Evolutionary conservation across 2,797 vertebrate species (phyloP), one percentile per base, ranked within the genome.

Genomic region (Acanthurus leucopareius): DNA sequence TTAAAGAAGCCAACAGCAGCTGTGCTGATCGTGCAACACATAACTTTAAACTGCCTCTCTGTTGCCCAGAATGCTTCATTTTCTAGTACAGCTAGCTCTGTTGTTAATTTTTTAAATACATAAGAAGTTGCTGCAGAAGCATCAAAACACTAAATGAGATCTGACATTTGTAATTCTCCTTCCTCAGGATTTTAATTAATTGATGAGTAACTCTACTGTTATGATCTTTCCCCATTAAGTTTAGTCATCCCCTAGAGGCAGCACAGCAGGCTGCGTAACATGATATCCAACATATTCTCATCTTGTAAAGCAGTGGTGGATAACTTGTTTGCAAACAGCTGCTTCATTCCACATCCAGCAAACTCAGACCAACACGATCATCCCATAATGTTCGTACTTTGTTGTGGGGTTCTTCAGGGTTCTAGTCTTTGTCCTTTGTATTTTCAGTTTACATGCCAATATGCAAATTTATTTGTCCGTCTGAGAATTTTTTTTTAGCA

Each of bases 381-480:
- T 25, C 52, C 14, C 9, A 8, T 10, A n/a, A n/a, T n/a, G n/a
- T 13, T 1, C 14, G 4, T n/a, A 19, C 4, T 16, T 45, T 28
- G 44, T 35, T 16, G 52, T 58, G 62, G n/a, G n/a, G n/a, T n/a
- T n/a, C 69, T 52, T 68, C 57, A 63, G 62, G 68, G 68, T 25
- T 67, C 56, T 38, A 0, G 4, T 17, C 9, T 64, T 4, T n/a
- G 53, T 74, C 59, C 47, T 74, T 28, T 32, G 19, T 15, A 17
- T 14, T 75, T 63, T 63, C 4, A 20, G 0, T 28, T 63, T 32
- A 52, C 3, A 53, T 32, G n/a, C 16, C 28, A 48, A 54, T 28
- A 22, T 32, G 38, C 10, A 7, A 35, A 17, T 32, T 16, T 6
- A 32, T 45, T 62, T 8, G 1, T 44, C 17, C 2, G 6, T 49